Evolutionary conservation across 2,113 vertebrate genomes (phyloP).

Genomic region (Thamnaconus septentrionalis): DNA sequence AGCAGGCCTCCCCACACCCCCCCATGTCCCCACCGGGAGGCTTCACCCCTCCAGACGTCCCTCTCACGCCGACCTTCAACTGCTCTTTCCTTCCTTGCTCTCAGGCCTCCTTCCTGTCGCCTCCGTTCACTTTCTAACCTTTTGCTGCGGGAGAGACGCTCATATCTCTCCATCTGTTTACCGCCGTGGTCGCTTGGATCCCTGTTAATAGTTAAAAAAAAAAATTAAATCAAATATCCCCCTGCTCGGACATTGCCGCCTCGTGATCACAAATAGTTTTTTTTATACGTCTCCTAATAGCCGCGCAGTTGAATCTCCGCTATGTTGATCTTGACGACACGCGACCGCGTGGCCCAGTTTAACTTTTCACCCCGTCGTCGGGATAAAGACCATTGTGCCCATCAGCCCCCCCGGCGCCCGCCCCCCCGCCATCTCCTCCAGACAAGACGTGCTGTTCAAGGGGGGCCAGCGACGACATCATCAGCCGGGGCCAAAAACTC

Average conservation of each 20-base stretch:
- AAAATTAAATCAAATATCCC: neutral
- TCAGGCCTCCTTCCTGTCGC: slow-evolving; percentile 22
- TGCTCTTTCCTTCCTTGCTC: slow-evolving; percentile 40
- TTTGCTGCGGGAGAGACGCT: slow-evolving; percentile 22
- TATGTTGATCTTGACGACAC: neutral
- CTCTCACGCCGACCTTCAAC: slow-evolving; percentile 46
- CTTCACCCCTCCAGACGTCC: slow-evolving; percentile 19
- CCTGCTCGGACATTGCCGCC: neutral
- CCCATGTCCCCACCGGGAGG: slow-evolving; percentile 35
- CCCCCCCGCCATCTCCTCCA: slow-evolving; percentile 21
- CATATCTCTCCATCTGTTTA: slow-evolving; percentile 2
- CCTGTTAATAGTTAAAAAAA: neutral
- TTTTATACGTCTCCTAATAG: neutral
- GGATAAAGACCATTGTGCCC: slow-evolving; percentile 23
- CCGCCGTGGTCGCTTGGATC: slow-evolving; percentile 2
- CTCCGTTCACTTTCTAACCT: slow-evolving; percentile 36
- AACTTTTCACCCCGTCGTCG: slow-evolving; percentile 2
- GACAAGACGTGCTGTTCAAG: slow-evolving; percentile 34
- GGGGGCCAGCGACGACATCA: slow-evolving; percentile 53
- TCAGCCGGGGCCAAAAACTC: slow-evolving; percentile 26
- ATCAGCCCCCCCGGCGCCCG: neutral
- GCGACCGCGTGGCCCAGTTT: too few species aligned
- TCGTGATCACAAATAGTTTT: neutral
- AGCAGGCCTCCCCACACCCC: slow-evolving; percentile 59
- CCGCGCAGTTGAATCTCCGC: neutral